phyloP scores from a whole-genome alignment of 2,113 vertebrate genomes.

The Antechinus stuartii region DNA sequence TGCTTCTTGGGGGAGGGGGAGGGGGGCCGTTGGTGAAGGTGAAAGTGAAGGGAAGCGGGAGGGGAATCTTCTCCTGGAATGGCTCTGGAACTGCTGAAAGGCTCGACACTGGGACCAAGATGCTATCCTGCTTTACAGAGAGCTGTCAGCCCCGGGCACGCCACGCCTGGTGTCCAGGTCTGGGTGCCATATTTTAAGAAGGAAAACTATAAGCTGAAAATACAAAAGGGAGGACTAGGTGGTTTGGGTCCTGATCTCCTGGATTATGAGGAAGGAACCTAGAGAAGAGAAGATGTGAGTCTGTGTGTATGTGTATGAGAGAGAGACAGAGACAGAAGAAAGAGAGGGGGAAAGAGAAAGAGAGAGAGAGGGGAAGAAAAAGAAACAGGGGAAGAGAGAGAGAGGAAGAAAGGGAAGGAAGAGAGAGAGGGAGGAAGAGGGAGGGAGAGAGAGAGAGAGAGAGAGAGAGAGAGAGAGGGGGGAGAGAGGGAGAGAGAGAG shows the following conservation, averaged over 20 bases:
- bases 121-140: background rate
- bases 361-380: no score
- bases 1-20: background rate
- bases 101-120: background rate
- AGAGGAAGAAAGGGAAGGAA: no score
- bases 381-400: no score
- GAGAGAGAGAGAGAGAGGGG: no score
- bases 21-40: background rate
- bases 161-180: background rate
- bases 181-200: background rate
- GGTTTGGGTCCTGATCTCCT: background rate
- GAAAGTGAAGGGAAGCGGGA: background rate
- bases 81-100: background rate
- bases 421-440: no score
- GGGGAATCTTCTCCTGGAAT: background rate
- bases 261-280: background rate
- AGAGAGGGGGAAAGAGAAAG: no score
- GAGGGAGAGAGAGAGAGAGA: no score
- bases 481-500: no score
- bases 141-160: background rate
- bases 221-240: background rate
- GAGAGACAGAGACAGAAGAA: no score
- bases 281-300: background rate
- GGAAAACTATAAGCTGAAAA: background rate
- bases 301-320: background rate